Evolutionary conservation across 2,113 vertebrate genomes (phyloP).

Genomic region (Oostethus manadensis): DNA sequence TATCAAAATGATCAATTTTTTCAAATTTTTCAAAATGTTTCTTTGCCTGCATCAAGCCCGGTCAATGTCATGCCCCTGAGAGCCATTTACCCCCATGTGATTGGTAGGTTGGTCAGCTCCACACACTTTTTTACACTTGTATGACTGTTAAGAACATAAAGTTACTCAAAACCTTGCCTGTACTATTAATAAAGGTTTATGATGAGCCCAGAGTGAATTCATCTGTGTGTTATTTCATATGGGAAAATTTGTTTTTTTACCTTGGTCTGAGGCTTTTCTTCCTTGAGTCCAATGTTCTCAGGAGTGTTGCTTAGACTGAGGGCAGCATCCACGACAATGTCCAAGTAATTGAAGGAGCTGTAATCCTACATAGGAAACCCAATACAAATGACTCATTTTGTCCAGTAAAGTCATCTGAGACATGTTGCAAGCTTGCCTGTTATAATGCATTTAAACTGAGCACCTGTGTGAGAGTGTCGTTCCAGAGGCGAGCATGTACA

Average conservation of each 20-base stretch:
- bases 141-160: too few species aligned
- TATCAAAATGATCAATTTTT: too few species aligned
- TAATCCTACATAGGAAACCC: constrained; percentile 69
- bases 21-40: too few species aligned
- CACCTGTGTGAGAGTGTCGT: constrained; percentile 84
- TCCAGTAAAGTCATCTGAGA: neutral
- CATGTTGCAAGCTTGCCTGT: neutral
- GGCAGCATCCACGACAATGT: constrained; percentile 77
- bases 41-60: too few species aligned
- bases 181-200: neutral
- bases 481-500: constrained; percentile 82
- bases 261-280: constrained; percentile 65
- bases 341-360: constrained; percentile 83
- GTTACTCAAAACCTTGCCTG: too few species aligned
- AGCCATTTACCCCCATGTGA: too few species aligned
- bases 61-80: too few species aligned
- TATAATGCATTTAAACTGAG: neutral
- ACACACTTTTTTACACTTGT: too few species aligned
- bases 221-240: too few species aligned
- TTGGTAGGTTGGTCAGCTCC: too few species aligned
- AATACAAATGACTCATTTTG: neutral
- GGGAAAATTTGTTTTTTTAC: constrained; percentile 46
- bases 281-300: constrained; percentile 80
- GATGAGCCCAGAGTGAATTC: too few species aligned
- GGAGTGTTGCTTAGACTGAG: constrained; percentile 74